Evolutionary conservation across 2,888 invertebrate species (phyloP).

Genomic region (Protula sp.): DNA sequence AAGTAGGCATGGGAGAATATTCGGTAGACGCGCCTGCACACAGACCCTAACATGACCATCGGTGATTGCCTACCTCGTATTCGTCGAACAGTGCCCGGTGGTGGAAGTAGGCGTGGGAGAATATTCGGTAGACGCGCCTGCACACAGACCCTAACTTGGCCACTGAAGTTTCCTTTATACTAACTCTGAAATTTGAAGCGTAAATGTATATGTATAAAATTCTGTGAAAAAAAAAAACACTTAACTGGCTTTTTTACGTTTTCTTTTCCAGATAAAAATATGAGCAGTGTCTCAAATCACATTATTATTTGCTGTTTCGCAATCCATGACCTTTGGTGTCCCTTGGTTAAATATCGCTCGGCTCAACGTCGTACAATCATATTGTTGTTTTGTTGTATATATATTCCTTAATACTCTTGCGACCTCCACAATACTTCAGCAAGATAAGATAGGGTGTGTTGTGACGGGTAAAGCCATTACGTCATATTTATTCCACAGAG

Average conservation of each 20-base stretch:
- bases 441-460: too few relatives aligned
- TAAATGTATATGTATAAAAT: background rate
- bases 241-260: background rate
- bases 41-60: constrained; percentile 95
- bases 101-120: constrained; percentile 99
- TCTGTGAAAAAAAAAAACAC: background rate
- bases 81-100: constrained; percentile 94
- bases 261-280: too few relatives aligned
- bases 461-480: too few relatives aligned
- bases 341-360: too few relatives aligned
- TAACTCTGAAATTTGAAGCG: constrained; percentile 65
- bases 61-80: constrained; percentile 92
- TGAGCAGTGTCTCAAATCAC: too few relatives aligned
- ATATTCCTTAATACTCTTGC: too few relatives aligned
- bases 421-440: too few relatives aligned
- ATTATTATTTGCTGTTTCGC: too few relatives aligned
- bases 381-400: too few relatives aligned
- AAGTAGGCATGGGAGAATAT: constrained; percentile 99
- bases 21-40: constrained; percentile 95
- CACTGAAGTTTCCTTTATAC: constrained; percentile 97
- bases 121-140: constrained; percentile 96
- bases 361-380: too few relatives aligned
- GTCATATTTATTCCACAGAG: too few relatives aligned
- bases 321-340: too few relatives aligned
- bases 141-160: constrained; percentile 98